A percentile compares a stretch with the other conserved stretches of the same genome.
phyloP scores from a whole-genome alignment of 1,140 invertebrate genomes.

The Zaprionus capensis region DNA sequence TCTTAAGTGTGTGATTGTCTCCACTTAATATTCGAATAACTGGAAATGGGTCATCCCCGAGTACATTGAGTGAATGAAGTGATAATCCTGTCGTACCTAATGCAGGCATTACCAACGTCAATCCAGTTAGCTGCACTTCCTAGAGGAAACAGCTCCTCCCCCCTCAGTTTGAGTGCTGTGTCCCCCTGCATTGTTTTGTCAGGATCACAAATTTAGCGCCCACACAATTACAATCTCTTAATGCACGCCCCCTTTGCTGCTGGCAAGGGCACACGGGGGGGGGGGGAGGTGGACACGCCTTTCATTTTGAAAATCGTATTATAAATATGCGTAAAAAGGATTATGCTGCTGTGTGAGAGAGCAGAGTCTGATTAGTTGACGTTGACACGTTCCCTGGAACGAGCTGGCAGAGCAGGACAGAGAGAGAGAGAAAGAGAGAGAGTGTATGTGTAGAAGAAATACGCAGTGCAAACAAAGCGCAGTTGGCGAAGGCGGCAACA shows the following conservation, averaged over 20 bases:
- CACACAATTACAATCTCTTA: slow-evolving; percentile 66
- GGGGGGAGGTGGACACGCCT: background rate
- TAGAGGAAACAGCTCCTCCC: background rate
- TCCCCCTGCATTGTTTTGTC: background rate
- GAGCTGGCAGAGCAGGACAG: slow-evolving; percentile 15
- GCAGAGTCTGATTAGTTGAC: slow-evolving; percentile 67
- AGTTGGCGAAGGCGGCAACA: slow-evolving; percentile 58
- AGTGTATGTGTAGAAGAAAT: background rate
- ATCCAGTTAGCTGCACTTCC: slow-evolving; percentile 15
- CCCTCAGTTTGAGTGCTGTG: background rate
- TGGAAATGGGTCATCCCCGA: background rate
- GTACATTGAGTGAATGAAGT: background rate
- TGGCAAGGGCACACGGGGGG: background rate
- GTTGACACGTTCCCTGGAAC: slow-evolving; percentile 61
- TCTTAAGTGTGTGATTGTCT: background rate
- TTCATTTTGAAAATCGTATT: slow-evolving; percentile 46
- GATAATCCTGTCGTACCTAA: background rate
- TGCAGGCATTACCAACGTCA: background rate
- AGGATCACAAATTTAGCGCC: slow-evolving; percentile 46
- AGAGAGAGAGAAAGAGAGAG: no score
- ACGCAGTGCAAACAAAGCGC: slow-evolving; percentile 48
- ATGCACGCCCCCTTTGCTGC: slow-evolving; percentile 41
- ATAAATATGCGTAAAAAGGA: slow-evolving; percentile 59
- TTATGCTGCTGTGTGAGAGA: slow-evolving; percentile 31
- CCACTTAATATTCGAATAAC: background rate